Conservation (phyloP, 1,140 invertebrate species). For the Scaptomyza hsui region DNA sequence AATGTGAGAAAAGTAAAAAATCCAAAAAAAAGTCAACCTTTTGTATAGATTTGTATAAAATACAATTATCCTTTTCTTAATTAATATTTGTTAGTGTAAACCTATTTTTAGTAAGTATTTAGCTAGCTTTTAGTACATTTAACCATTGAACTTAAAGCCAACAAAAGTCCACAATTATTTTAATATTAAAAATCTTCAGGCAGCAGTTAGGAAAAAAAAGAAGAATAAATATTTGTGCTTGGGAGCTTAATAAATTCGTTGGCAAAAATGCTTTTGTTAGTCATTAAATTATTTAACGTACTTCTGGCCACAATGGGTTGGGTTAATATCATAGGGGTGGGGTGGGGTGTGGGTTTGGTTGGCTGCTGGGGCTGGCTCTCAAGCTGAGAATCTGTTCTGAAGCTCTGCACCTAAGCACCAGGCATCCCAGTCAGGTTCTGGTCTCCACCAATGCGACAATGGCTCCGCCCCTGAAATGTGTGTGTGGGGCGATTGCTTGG, state of each 20-base stretch:
- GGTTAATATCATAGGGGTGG: not conserved
- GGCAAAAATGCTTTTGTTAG: slow-evolving; percentile 75
- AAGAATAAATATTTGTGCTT: slow-evolving; percentile 55
- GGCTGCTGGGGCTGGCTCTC: slow-evolving; percentile 23
- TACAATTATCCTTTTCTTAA: too few species aligned
- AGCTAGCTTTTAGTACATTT: not conserved
- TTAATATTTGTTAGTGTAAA: too few species aligned
- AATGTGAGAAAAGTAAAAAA: too few species aligned
- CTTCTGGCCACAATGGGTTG: slow-evolving; percentile 24
- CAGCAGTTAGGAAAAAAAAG: not conserved
- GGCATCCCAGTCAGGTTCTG: slow-evolving; percentile 24
- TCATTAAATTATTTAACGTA: slow-evolving; percentile 77
- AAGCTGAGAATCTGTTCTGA: not conserved
- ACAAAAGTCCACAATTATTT: slow-evolving; percentile 26
- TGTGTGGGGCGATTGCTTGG: slow-evolving; percentile 65
- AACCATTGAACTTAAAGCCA: slow-evolving; percentile 22
- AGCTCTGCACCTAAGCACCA: slow-evolving; percentile 62
- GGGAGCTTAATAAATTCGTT: slow-evolving; percentile 72
- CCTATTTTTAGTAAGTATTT: not conserved
- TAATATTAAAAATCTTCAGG: slow-evolving; percentile 18
- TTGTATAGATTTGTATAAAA: too few species aligned
- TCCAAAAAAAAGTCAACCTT: too few species aligned
- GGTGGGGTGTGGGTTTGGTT: not conserved
- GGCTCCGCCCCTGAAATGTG: slow-evolving; percentile 72
- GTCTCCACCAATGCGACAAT: slow-evolving; percentile 64